phyloP scores from a whole-genome alignment of 1,140 invertebrate genomes.

The Magallana ariakensis region DNA sequence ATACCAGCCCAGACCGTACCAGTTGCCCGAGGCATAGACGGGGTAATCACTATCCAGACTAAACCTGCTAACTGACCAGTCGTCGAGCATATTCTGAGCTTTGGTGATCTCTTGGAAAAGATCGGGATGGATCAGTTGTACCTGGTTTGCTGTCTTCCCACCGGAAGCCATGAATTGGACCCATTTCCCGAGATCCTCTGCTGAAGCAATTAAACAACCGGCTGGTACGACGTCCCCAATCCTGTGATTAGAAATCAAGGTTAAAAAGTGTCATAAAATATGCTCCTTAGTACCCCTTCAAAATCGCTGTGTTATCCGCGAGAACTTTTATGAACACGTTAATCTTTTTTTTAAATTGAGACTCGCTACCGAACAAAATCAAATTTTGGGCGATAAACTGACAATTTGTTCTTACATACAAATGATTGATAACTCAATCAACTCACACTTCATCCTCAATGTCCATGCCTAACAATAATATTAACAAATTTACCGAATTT shows the following conservation, averaged over 20 bases:
- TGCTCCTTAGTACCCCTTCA: too few relatives aligned
- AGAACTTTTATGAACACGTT: too few relatives aligned
- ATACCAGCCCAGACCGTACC: constrained; percentile 1
- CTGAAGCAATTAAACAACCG: neutral
- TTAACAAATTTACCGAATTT: too few relatives aligned
- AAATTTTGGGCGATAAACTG: too few relatives aligned
- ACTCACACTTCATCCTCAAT: too few relatives aligned
- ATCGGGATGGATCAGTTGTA: neutral
- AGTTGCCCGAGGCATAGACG: neutral
- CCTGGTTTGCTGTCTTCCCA: neutral
- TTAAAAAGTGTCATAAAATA: too few relatives aligned
- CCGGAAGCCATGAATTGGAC: neutral
- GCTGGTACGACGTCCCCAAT: neutral
- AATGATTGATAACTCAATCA: too few relatives aligned
- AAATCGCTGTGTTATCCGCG: too few relatives aligned
- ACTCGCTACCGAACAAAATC: too few relatives aligned
- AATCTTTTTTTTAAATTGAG: too few relatives aligned
- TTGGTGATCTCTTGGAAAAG: neutral
- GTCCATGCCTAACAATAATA: too few relatives aligned
- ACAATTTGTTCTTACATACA: too few relatives aligned
- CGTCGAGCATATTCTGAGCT: neutral
- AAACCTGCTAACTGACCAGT: neutral
- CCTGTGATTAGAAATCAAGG: neutral
- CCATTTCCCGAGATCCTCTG: constrained; percentile 3
- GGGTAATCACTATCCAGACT: neutral